These are phyloP conservation scores for Cliona cf. orientalis DNA, from an alignment of 37 sponge, comb jelly and placozoan species.

Conservation along the genomic window DNA sequence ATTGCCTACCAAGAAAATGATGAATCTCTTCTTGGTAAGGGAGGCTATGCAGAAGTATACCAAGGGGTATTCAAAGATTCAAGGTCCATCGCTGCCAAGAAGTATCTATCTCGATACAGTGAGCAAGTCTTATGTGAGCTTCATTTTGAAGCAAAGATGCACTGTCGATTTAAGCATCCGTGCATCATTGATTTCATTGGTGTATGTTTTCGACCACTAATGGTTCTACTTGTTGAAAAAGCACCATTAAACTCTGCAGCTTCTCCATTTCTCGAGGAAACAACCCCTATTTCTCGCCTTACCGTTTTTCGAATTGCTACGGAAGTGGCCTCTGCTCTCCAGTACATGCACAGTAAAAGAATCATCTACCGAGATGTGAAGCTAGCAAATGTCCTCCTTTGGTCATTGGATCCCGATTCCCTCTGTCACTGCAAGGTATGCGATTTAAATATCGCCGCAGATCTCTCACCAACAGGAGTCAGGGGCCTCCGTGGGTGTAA, in stretches of 20 bases:
- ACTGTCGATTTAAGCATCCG: constrained; percentile 60
- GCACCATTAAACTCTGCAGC: constrained; percentile 74
- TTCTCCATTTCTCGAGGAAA: constrained; percentile 34
- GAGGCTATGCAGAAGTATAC: constrained; percentile 71
- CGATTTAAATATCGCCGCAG: constrained; percentile 71
- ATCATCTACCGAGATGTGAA: constrained; percentile 81
- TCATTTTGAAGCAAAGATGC: constrained; percentile 53
- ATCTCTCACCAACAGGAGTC: constrained; percentile 52
- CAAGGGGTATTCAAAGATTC: constrained; percentile 46
- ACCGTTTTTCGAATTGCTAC: constrained; percentile 56
- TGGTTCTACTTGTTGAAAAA: constrained; percentile 75
- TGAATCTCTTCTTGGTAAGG: constrained; percentile 37
- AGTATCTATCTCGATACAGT: constrained; percentile 16
- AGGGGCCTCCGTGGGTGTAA: constrained; percentile 70
- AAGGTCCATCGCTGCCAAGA: constrained; percentile 62
- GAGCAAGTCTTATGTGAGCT: constrained; percentile 40
- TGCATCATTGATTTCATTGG: constrained; percentile 72
- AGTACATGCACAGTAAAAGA: constrained; percentile 44
- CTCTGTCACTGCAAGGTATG: constrained; percentile 75
- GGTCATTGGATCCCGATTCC: constrained; percentile 63
- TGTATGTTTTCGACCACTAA: constrained; percentile 51
- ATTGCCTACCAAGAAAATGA: constrained; percentile 40
- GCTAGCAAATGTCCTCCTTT: constrained; percentile 74
- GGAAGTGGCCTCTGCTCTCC: constrained; percentile 75
- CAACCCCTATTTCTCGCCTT: constrained; percentile 44